Conservation (phyloP, 2,888 invertebrate genomes). For the Molorchus minor region DNA sequence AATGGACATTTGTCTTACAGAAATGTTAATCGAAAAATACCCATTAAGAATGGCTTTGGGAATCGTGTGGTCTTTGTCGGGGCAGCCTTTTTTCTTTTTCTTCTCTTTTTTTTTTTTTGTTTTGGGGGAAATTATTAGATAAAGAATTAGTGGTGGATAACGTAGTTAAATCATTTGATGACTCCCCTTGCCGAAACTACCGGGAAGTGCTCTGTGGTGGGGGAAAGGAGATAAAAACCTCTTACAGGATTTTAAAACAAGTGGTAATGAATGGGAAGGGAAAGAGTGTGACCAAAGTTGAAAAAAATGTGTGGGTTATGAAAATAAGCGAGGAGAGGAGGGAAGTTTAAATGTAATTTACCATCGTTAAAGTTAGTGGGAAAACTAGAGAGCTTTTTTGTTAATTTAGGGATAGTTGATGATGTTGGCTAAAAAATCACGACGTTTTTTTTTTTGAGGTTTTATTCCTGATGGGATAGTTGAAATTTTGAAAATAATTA, state of each 20-base stretch:
- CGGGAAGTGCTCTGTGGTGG: background rate
- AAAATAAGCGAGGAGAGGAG: background rate
- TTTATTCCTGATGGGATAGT: background rate
- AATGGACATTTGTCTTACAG: background rate
- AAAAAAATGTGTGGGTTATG: background rate
- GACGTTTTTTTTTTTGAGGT: background rate
- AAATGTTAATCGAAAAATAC: background rate
- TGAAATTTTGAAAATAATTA: no score
- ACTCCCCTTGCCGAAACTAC: background rate
- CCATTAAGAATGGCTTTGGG: conserved; percentile 9
- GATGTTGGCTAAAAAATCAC: background rate
- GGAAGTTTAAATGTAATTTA: background rate
- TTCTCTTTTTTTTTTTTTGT: background rate
- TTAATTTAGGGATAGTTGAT: background rate
- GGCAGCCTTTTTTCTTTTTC: conserved; percentile 2
- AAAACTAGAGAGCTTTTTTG: background rate
- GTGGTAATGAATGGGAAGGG: conserved; percentile 1
- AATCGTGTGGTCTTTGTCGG: conserved; percentile 10
- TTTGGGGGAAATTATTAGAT: no score
- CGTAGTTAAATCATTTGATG: background rate
- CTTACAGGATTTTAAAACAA: background rate
- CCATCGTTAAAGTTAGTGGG: background rate
- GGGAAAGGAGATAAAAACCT: background rate
- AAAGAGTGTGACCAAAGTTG: background rate
- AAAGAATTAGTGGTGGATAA: no score